Conservation (phyloP, 2,113 vertebrate species). For the Salvelinus fontinalis region DNA sequence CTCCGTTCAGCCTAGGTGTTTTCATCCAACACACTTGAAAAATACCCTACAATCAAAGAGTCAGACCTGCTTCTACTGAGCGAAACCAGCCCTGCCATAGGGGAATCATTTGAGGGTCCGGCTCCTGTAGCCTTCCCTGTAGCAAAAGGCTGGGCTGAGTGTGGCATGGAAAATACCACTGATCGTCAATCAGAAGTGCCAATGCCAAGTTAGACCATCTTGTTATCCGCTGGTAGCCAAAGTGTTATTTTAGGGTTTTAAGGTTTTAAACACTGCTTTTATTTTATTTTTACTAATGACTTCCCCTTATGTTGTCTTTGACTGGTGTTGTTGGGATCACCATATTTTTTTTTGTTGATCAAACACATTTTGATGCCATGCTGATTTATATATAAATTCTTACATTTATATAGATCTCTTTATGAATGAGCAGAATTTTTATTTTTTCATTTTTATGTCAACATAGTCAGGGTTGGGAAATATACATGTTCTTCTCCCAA, state of each 20-base stretch:
- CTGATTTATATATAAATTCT: conserved; percentile 6
- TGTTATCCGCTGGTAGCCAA: conserved; percentile 15
- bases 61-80: too few relatives aligned
- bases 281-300: background rate
- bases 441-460: background rate
- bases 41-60: background rate
- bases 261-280: background rate
- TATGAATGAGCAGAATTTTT: conserved; percentile 23
- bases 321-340: conserved; percentile 7
- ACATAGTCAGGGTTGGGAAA: background rate
- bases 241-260: conserved; percentile 11
- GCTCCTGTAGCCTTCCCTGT: background rate
- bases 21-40: background rate
- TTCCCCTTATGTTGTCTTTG: conserved; percentile 15
- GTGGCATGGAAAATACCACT: background rate
- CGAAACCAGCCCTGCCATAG: too few relatives aligned
- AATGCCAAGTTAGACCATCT: background rate
- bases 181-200: background rate
- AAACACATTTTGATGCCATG: background rate
- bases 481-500: conserved; percentile 19
- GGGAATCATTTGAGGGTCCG: too few relatives aligned
- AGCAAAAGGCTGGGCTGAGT: background rate
- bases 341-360: background rate
- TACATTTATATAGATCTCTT: conserved; percentile 15
- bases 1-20: background rate